These are phyloP conservation scores for Tubulanus polymorphus DNA, from an alignment of 2,888 invertebrate species.

Conservation along the genomic window DNA sequence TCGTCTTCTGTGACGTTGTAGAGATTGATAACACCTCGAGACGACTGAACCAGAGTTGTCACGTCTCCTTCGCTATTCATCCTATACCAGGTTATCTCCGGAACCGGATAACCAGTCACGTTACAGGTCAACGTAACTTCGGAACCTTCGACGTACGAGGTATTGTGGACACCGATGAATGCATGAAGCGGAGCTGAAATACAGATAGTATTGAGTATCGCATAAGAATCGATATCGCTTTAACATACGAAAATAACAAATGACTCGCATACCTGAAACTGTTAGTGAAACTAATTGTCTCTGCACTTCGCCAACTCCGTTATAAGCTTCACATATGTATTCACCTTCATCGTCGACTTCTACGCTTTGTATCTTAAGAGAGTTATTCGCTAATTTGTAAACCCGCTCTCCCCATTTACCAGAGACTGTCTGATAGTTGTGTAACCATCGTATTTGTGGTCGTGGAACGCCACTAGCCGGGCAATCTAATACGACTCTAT, in stretches of 20 bases:
- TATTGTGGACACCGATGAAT: conserved; percentile 29
- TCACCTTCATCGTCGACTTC: conserved; percentile 69
- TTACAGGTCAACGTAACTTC: conserved; percentile 34
- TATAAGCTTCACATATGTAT: conserved; percentile 80
- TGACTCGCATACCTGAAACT: conserved; percentile 69
- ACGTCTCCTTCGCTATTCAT: conserved; percentile 24
- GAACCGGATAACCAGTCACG: conserved; percentile 35
- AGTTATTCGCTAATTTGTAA: conserved; percentile 57
- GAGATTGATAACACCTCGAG: conserved; percentile 31
- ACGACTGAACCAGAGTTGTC: conserved; percentile 22
- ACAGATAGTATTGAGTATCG: no score
- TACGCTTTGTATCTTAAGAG: conserved; percentile 66
- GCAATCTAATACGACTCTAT: conserved; percentile 40
- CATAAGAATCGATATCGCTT: no score
- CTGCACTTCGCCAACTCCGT: conserved; percentile 69
- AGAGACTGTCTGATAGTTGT: conserved; percentile 19
- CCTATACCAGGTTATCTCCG: conserved; percentile 34
- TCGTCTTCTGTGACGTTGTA: conserved; percentile 34
- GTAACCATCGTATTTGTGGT: conserved; percentile 37
- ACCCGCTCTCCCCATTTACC: conserved; percentile 22
- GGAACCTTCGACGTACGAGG: conserved; percentile 31
- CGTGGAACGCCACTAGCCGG: conserved; percentile 37
- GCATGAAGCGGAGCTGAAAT: not conserved
- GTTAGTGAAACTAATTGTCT: conserved; percentile 63
- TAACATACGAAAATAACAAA: no score